These are phyloP conservation scores for Indri indri DNA, from an alignment of 2,113 vertebrate genomes.

Conservation along the genomic window DNA sequence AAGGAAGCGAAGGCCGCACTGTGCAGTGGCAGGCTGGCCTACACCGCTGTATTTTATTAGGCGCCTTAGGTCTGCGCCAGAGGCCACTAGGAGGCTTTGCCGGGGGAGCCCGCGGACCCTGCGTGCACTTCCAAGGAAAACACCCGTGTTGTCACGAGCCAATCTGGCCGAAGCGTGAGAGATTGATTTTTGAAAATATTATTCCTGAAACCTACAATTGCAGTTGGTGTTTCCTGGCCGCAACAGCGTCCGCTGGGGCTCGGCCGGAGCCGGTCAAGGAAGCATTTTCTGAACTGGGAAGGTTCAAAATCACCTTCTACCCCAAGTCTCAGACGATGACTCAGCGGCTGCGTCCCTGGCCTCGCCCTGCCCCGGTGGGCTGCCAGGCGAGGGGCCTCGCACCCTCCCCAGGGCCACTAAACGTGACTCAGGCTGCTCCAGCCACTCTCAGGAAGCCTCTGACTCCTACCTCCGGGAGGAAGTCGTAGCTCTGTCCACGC, in stretches of 20 bases:
- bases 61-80: not conserved
- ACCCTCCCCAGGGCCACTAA: not conserved
- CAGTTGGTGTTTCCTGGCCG: not conserved
- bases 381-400: not conserved
- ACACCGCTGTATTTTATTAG: not conserved
- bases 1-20: not conserved
- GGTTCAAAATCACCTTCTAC: not conserved
- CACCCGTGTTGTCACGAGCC: conserved; percentile 34
- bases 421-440: not conserved
- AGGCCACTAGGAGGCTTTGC: too few relatives aligned
- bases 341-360: not conserved
- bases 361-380: not conserved
- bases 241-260: not conserved
- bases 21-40: not conserved
- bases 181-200: conserved; percentile 51
- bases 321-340: not conserved
- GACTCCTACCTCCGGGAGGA: not conserved
- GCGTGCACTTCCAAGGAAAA: not conserved
- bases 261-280: not conserved
- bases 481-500: not conserved
- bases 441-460: not conserved
- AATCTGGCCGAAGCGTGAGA: not conserved
- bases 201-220: conserved; percentile 49
- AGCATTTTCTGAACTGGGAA: not conserved
- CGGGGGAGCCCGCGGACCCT: not conserved